phyloP scores from a whole-genome alignment of 2,888 invertebrate species.

The Macrophya alboannulata region DNA sequence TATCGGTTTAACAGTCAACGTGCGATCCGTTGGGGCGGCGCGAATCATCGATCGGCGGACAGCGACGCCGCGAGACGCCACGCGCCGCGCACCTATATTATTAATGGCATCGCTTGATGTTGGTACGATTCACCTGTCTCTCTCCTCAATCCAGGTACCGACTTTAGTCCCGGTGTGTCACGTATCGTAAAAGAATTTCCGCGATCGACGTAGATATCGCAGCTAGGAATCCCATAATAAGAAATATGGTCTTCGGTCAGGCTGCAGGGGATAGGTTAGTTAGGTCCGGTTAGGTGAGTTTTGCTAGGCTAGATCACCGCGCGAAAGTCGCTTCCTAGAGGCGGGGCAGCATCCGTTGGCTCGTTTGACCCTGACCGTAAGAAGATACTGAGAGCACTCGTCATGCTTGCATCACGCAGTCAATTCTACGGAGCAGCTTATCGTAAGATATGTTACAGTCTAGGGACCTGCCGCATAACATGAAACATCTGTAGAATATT shows the following conservation, averaged over 20 bases:
- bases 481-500: not conserved
- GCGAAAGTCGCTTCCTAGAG: slow-evolving; percentile 42
- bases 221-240: not conserved
- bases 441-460: slow-evolving; percentile 5
- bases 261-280: not conserved
- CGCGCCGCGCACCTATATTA: slow-evolving; percentile 75
- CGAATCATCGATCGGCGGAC: slow-evolving; percentile 75
- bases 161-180: not conserved
- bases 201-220: not conserved
- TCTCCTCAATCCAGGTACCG: slow-evolving; percentile 5
- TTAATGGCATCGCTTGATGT: slow-evolving; percentile 67
- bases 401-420: not conserved
- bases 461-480: not conserved
- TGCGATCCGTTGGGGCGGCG: slow-evolving; percentile 54
- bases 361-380: slow-evolving; percentile 47
- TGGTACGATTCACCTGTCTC: slow-evolving; percentile 44
- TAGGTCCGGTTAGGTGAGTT: slow-evolving; percentile 15
- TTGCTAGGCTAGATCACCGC: slow-evolving; percentile 1
- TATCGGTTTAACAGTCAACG: slow-evolving; percentile 52
- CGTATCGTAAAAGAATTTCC: not conserved
- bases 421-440: not conserved
- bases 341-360: slow-evolving; percentile 28
- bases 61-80: slow-evolving; percentile 70
- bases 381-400: slow-evolving; percentile 7
- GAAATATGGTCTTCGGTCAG: not conserved